phyloP scores from a whole-genome alignment of 1,140 invertebrate genomes.

The Reticulitermes speratus region DNA sequence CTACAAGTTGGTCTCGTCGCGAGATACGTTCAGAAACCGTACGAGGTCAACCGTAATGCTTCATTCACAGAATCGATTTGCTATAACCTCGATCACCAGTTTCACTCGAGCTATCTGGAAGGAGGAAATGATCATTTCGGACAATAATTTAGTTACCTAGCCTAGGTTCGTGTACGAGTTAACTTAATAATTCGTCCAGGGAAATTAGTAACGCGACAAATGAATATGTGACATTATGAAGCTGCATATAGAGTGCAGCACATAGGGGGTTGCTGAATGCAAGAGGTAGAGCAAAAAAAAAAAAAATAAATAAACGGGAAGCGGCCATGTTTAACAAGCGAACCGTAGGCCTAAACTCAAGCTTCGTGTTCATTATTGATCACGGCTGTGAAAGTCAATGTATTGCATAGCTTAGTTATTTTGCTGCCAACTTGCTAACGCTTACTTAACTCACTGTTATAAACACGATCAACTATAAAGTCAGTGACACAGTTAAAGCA shows the following conservation, averaged over 20 bases:
- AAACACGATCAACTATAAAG: no score
- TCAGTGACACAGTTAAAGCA: no score
- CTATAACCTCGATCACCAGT: background rate
- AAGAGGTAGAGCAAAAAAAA: no score
- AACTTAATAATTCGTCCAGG: background rate
- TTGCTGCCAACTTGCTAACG: no score
- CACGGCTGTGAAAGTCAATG: no score
- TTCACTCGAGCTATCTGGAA: background rate
- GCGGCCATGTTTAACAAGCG: no score
- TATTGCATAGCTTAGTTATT: no score
- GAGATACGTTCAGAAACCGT: background rate
- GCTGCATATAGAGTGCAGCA: background rate
- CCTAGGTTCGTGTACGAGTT: background rate
- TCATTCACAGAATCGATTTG: background rate
- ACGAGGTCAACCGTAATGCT: background rate
- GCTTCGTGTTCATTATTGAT: no score
- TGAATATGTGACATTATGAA: background rate
- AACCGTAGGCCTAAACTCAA: no score
- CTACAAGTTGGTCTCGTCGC: background rate
- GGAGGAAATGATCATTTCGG: background rate
- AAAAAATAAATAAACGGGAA: no score
- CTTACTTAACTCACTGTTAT: no score
- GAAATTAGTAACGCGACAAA: background rate
- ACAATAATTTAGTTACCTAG: slow-evolving; percentile 3
- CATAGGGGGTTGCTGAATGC: background rate